These are phyloP conservation scores for Natator depressus DNA, from an alignment of 2,113 vertebrate species.

Conservation along the genomic window DNA sequence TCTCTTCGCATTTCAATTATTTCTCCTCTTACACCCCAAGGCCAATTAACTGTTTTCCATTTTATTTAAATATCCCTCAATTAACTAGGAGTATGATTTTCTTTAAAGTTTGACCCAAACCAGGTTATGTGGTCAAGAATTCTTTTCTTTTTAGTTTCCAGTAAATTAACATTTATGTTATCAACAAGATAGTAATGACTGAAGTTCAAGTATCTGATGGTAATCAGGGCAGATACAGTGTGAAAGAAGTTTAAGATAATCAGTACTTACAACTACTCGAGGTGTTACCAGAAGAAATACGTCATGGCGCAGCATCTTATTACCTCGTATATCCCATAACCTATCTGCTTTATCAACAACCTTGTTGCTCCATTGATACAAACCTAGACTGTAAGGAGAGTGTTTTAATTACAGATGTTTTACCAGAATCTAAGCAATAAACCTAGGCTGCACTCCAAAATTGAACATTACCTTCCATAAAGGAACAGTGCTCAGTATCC, in stretches of 20 bases:
- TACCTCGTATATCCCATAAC: slow-evolving; percentile 88
- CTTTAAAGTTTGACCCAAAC: neutral
- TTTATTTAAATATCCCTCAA: neutral
- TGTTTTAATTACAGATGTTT: slow-evolving; percentile 1
- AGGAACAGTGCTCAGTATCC: neutral
- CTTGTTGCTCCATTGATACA: slow-evolving; percentile 96
- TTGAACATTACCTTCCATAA: rapidly evolving
- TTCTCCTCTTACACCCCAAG: neutral
- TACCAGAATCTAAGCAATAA: neutral
- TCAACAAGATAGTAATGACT: neutral
- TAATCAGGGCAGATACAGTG: neutral
- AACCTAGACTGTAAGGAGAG: slow-evolving; percentile 85
- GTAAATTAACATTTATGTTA: neutral
- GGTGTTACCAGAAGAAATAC: slow-evolving; percentile 92
- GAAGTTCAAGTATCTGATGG: rapidly evolving
- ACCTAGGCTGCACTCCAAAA: neutral
- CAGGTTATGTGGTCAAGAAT: neutral
- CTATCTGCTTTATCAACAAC: slow-evolving; percentile 87
- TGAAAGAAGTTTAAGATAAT: neutral
- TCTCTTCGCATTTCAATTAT: neutral
- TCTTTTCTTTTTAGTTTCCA: neutral
- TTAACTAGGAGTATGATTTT: rapidly evolving
- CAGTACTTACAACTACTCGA: slow-evolving; percentile 88
- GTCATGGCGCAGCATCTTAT: slow-evolving; percentile 85
- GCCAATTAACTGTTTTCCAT: neutral